Evolutionary conservation across 2,888 invertebrate genomes (phyloP), one percentile per base, ranked within the genome.

Genomic region (Aleiodes testaceus): DNA sequence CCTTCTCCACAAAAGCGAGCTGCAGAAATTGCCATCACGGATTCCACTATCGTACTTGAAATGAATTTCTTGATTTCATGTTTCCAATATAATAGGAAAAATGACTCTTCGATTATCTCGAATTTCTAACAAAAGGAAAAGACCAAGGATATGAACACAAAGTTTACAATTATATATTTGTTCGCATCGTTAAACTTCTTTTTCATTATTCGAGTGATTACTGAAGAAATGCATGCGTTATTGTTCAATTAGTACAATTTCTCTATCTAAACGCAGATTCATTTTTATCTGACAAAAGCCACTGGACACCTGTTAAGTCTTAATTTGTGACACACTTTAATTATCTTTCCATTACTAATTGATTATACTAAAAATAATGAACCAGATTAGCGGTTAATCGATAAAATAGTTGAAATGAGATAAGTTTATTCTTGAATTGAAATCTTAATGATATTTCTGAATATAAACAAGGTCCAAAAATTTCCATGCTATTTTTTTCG

Each of bases 241-340:
- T 66, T 42, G 20, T 30, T 66, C n/a, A 36, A 66, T 52, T 30
- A 66, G 44, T 44, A 66, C 44, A 53, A 50, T 36, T 53, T 66
- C 44, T 44, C 66, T 66, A 66, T 66, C 53, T 66, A 66, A 66
- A 66, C 44, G 66, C 53, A 52, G 53, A 63, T 45, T 45, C 5
- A 20, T 45, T 22, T 20, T n/a, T 20, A 12, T 22, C 9, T 44
- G 20, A 61, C 14, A 36, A 11, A 55, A n/a, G 14, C 16, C 36
- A 30, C 42, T 59, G 59, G 18, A 59, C 59, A 36, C 36, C 26
- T 26, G 59, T 42, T 16, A 14, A 59, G 59, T 59, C 59, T 59
- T 16, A 18, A 36, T 59, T 2, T 59, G 26, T 36, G 42, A 59
- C 59, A 42, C 59, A 42, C 11, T 36, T 36, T 36, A 36, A 36